phyloP scores from a whole-genome alignment of 2,888 invertebrate species.

The Tinea pellionella region DNA sequence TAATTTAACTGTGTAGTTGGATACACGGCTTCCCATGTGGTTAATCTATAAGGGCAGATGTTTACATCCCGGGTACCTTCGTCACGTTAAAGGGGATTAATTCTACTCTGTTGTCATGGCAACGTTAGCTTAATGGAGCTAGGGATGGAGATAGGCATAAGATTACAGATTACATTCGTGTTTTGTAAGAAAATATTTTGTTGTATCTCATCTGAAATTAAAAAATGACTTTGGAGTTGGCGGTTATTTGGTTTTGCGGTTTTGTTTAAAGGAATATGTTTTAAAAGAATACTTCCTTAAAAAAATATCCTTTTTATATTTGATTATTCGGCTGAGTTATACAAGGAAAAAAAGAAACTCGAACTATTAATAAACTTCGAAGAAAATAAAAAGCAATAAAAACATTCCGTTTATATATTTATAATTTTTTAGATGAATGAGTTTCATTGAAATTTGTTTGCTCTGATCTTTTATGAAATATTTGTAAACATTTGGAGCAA shows the following conservation, averaged over 20 bases:
- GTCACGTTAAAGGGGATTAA: constrained; percentile 3
- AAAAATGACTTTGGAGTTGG: too few species aligned
- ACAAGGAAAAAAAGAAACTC: too few species aligned
- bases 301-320: too few species aligned
- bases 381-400: neutral
- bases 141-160: neutral
- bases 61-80: constrained; percentile 3
- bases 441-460: neutral
- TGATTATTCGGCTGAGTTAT: too few species aligned
- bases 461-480: neutral
- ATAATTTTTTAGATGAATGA: neutral
- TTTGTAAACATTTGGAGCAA: neutral
- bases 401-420: neutral
- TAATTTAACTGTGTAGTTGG: neutral
- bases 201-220: neutral
- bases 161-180: neutral
- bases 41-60: constrained; percentile 4
- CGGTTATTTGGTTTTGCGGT: too few species aligned
- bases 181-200: neutral
- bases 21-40: neutral
- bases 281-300: too few species aligned
- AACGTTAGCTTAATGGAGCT: neutral
- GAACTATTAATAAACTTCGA: neutral
- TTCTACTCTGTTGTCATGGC: neutral
- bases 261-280: too few species aligned